Evolutionary conservation across 2,888 invertebrate genomes (phyloP).

Genomic region (Drosophila hamatofila): DNA sequence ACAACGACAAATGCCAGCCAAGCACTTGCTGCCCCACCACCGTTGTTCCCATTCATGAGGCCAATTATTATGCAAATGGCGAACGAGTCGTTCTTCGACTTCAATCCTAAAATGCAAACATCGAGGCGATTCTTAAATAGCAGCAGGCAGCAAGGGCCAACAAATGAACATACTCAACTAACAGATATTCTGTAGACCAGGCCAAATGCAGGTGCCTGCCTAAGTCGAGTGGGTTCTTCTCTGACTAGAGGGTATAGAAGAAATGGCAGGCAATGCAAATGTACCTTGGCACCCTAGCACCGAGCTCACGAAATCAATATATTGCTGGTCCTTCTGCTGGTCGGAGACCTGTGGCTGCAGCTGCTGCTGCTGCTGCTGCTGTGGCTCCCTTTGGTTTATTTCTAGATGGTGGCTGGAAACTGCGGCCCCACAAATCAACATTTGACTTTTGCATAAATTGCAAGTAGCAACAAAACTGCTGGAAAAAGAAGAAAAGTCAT

Average conservation of each 20-base stretch:
- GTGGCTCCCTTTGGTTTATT: background rate
- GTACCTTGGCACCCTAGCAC: constrained; percentile 13
- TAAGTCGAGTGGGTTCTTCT: no score
- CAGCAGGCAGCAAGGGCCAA: constrained; percentile 20
- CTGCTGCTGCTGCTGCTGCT: background rate
- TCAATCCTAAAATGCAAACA: constrained; percentile 55
- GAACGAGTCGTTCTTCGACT: constrained; percentile 51
- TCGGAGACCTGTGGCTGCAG: background rate
- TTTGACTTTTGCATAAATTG: constrained; percentile 82
- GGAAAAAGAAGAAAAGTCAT: constrained; percentile 59
- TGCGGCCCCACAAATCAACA: constrained; percentile 75
- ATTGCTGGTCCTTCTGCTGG: constrained; percentile 29
- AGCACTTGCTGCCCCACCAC: background rate
- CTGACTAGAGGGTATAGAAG: constrained; percentile 18
- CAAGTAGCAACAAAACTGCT: constrained; percentile 64
- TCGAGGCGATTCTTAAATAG: constrained; percentile 61
- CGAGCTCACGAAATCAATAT: constrained; percentile 71
- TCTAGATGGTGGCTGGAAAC: background rate
- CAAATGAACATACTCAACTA: background rate
- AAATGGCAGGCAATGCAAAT: constrained; percentile 25
- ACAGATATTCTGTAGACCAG: constrained; percentile 11
- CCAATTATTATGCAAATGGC: constrained; percentile 82
- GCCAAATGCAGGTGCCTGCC: no score
- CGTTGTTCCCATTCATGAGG: constrained; percentile 50
- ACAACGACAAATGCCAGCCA: background rate